Evolutionary conservation across 2,113 vertebrate species (phyloP), one percentile per base, ranked within the genome.

Genomic region (Cepphus grylle): DNA sequence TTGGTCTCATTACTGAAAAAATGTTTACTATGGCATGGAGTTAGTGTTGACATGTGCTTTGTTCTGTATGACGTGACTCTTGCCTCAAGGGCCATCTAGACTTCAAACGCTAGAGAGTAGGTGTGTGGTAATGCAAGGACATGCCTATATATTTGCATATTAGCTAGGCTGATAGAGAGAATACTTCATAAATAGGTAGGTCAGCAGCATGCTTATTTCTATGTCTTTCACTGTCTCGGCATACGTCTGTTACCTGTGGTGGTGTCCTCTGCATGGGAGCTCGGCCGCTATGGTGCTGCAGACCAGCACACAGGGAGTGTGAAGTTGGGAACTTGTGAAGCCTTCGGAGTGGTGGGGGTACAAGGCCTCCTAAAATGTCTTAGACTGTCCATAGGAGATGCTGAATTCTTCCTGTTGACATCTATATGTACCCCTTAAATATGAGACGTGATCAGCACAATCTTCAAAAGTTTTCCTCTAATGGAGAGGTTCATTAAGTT

Each of bases 11-110:
- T 83, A 59, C 50, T 88, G 79, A 81, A 62, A 43, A 88, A 50
- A 53, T 67, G 59, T 73, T 94, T 90, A 50, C 81, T 74, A 59
- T 63, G 86, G 74, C 18, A 29, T 17, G 63, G 59, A 90, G 66
- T 90, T 74, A 67, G 63, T 62, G 69, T 49, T 91, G 84, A 61
- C 79, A 13, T n/a, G 67, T 42, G 20, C 88, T 96, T 85, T 91
- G 70, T 78, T 88, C 67, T 88, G 55, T n/a, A 43, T 56, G 59
- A 96, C 0, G 0, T 58, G 76, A 70, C 62, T 88, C 27, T 63
- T 86, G 85, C 96, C 85, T 90, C 50, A 23, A 77, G 95, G 82
- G 59, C 66, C 76, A 72, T 34, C 21, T 59, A 87, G 34, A 49
- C 82, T 93, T 95, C 76, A 90, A 65, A 83, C 1, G 1, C 49